Evolutionary conservation across 1,140 invertebrate genomes (phyloP).

Genomic region (Augochlora pura): DNA sequence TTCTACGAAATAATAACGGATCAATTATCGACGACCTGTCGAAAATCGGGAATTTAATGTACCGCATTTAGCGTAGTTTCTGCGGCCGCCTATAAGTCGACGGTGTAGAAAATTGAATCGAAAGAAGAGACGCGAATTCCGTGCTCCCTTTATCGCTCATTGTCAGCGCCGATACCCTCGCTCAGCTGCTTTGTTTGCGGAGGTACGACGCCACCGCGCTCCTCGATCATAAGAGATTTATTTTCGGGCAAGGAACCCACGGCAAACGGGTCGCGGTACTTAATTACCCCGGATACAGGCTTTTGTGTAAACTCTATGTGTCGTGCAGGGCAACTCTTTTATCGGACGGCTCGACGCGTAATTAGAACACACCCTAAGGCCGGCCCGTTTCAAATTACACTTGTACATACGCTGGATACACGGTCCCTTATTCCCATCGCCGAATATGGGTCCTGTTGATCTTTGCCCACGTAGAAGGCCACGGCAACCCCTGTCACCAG

Average conservation of each 20-base stretch:
- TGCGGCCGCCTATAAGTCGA: too few species aligned
- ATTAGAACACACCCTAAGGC: slow-evolving; percentile 61
- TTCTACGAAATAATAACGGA: too few species aligned
- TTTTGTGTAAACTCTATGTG: slow-evolving; percentile 47
- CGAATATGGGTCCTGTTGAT: slow-evolving; percentile 1
- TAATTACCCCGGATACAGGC: slow-evolving; percentile 52
- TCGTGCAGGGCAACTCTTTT: slow-evolving; percentile 41
- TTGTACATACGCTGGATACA: slow-evolving; percentile 17
- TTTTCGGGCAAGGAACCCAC: slow-evolving; percentile 12
- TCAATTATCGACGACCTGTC: too few species aligned
- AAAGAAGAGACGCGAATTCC: too few species aligned
- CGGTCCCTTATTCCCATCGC: not conserved
- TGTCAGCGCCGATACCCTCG: too few species aligned
- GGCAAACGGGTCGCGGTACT: slow-evolving; percentile 35
- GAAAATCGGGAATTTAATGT: too few species aligned
- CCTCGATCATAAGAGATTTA: slow-evolving; percentile 17
- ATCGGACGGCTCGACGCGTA: slow-evolving; percentile 47
- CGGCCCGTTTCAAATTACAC: slow-evolving; percentile 6
- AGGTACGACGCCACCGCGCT: not conserved
- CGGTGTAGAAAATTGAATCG: too few species aligned
- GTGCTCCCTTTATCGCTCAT: too few species aligned
- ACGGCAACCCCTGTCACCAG: not conserved
- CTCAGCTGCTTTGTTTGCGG: too few species aligned
- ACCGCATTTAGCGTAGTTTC: too few species aligned
- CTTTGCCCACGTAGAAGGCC: not conserved